Evolutionary conservation across 2,888 invertebrate species (phyloP).

Genomic region (Melipona beecheii): DNA sequence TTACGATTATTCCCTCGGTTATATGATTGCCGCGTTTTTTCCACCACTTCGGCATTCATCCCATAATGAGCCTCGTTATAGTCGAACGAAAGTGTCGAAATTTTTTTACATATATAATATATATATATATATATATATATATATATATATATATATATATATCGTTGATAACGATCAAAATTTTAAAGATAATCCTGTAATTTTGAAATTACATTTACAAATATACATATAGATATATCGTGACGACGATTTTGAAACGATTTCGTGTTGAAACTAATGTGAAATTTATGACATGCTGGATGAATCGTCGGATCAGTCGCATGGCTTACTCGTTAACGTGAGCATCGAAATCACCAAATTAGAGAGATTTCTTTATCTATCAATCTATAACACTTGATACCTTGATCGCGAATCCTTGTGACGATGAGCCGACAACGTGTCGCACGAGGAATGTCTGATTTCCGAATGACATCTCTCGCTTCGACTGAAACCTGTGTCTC

Average conservation of each 20-base stretch:
- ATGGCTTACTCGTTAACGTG: constrained; percentile 41
- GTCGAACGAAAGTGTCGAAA: background rate
- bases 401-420: constrained; percentile 12
- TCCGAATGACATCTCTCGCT: constrained; percentile 1
- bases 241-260: background rate
- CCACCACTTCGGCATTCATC: background rate
- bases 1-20: constrained; percentile 4
- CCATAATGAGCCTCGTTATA: background rate
- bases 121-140: background rate
- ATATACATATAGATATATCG: background rate
- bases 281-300: background rate
- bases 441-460: constrained; percentile 28
- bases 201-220: constrained; percentile 14
- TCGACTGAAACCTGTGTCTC: constrained; percentile 14
- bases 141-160: background rate
- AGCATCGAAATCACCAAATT: constrained; percentile 62
- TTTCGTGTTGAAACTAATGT: background rate
- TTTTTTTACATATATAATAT: too few species aligned
- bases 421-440: background rate
- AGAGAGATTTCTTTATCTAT: constrained; percentile 26
- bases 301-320: constrained; percentile 7
- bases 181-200: background rate
- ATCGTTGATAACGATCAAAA: background rate
- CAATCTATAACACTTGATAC: constrained; percentile 19
- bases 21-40: background rate